Conservation (phyloP, 2,888 invertebrate species). For the Thumatha senex region DNA sequence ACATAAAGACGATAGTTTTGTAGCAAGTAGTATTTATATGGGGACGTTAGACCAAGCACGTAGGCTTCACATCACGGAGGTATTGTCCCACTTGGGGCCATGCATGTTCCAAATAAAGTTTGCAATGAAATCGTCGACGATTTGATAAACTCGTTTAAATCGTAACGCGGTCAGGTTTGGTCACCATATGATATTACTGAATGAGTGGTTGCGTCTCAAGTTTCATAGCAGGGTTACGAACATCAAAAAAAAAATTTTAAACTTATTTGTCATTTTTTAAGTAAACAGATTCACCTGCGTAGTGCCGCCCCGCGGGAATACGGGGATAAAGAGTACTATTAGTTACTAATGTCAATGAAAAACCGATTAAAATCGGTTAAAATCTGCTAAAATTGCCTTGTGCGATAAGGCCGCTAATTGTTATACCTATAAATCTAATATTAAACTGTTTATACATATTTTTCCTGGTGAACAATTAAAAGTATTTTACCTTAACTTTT, state of each 20-base stretch:
- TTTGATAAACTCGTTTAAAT: conserved; percentile 44
- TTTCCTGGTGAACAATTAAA: too few relatives aligned
- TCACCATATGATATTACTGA: conserved; percentile 20
- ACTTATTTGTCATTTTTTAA: conserved; percentile 2
- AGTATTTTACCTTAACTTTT: too few relatives aligned
- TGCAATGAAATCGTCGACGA: conserved; percentile 48
- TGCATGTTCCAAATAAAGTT: conserved; percentile 56
- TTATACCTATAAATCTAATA: too few relatives aligned
- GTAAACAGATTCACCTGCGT: too few relatives aligned
- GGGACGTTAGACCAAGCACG: conserved; percentile 48
- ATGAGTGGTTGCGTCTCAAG: conserved; percentile 22
- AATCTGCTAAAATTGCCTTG: too few relatives aligned
- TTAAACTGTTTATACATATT: too few relatives aligned
- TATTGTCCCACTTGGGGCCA: conserved; percentile 50
- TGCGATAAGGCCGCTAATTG: too few relatives aligned
- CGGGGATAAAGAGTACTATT: too few relatives aligned
- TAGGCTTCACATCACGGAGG: conserved; percentile 53
- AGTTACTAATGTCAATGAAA: too few relatives aligned
- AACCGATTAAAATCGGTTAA: too few relatives aligned
- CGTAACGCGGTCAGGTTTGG: conserved; percentile 14
- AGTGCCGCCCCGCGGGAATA: too few relatives aligned
- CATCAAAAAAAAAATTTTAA: conserved; percentile 9
- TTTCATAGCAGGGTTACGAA: conserved; percentile 21
- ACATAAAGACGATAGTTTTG: conserved; percentile 35
- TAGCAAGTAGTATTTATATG: conserved; percentile 22